These are phyloP conservation scores for Heptranchias perlo DNA, from an alignment of 2,113 vertebrate genomes.

Conservation along the genomic window DNA sequence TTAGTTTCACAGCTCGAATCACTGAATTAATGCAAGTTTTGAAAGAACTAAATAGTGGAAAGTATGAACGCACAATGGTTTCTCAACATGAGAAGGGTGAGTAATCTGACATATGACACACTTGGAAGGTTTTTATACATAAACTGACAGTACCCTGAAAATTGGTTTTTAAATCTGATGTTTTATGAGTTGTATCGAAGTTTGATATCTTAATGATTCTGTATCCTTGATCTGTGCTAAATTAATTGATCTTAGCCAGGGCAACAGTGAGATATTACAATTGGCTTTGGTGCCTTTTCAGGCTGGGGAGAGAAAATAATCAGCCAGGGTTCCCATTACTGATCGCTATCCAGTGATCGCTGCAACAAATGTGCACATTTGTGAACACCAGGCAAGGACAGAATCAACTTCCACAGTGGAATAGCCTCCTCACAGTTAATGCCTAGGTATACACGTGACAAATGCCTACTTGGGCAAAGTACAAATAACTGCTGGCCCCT, in stretches of 20 bases:
- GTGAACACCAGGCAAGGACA: background rate
- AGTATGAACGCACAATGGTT: conserved; percentile 93
- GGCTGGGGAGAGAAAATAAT: background rate
- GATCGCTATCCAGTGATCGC: background rate
- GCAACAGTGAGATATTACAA: background rate
- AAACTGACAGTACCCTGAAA: background rate
- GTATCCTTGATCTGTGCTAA: background rate
- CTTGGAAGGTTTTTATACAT: background rate
- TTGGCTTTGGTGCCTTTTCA: background rate
- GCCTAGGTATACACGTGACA: background rate
- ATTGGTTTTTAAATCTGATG: background rate
- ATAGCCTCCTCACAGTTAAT: background rate
- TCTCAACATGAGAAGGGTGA: conserved; percentile 77
- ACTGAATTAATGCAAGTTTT: conserved; percentile 91
- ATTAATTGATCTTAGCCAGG: background rate
- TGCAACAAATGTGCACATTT: background rate
- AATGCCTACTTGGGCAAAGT: background rate
- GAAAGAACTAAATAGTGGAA: conserved; percentile 85
- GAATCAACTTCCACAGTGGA: background rate
- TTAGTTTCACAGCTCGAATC: conserved; percentile 88
- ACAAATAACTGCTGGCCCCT: background rate
- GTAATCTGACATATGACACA: background rate
- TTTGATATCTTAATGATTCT: background rate
- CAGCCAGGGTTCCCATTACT: background rate
- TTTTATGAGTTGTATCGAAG: background rate